Base-by-base conservation (phyloP, 2,113 vertebrate genomes). In the Edolisoma coerulescens region DNA sequence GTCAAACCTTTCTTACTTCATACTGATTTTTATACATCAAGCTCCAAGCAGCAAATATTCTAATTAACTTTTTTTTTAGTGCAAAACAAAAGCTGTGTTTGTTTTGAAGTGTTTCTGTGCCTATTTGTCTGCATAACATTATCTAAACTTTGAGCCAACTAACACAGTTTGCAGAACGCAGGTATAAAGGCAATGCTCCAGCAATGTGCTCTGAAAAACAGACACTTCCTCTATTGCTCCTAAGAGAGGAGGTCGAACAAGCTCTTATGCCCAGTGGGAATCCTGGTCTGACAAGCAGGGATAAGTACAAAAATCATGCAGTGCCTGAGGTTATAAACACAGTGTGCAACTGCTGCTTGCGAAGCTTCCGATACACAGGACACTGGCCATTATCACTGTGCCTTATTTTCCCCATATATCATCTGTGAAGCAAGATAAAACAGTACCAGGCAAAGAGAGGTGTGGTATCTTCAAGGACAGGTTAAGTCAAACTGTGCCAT, bases 351-450 rank as follows among this genome's bases (percentile, higher is more conserved):
- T 54, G 57, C 90, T 71, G 77, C 77, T 89, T 17, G 7, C 54
- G 57, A 69, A 93, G 91, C 94, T 86, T 45, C 88, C n/a, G 35
- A 84, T 9, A 54, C 60, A 23, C 49, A 35, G 60, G 60, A 76
- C 87, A 92, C 52, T 67, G 67, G 79, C 79, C 87, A 69, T 93
- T 76, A 93, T 74, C 69, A 23, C 20, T n/a, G 52, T 6, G 28
- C 64, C 82, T 95, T 70, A 56, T 96, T 91, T 86, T 81, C 54
- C 76, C 53, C 50, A 17, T 21, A n/a, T 26, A 80, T 83, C 84
- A 44, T 84, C 94, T 97, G 94, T 39, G 54, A 89, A 77, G 44
- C 41, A 82, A 96, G 95, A 96, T 97, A 97, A 94, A 96, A 63
- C n/a, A 47, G 57, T 13, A 92, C 53, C 45, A 69, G 64, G 65